Evolutionary conservation across 2,888 invertebrate species (phyloP), one percentile per base, ranked within the genome.

Genomic region (Caenorhabditis doughertyi): DNA sequence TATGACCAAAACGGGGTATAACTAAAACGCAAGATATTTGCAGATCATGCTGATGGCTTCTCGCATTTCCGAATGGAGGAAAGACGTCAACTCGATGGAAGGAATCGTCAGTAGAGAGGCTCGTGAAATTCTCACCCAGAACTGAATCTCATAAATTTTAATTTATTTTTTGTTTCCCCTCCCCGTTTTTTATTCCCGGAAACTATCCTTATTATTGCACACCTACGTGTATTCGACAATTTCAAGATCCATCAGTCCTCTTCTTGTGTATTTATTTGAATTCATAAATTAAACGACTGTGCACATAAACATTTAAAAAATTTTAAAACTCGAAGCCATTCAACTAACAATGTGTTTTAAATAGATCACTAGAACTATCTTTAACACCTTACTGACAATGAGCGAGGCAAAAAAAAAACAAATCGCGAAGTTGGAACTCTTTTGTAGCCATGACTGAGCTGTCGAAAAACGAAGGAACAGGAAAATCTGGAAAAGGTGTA

Each of bases 61-160:
- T 79, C 94, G 95, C 84, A 93, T 96, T 60, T 94, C 95, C 79
- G 93, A 94, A 58, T 95, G 95, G 95, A 94, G 95, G 90, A 94
- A 94, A 88, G 95, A 95, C 89, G 95, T 95, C 5, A 94, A 94
- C 83, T 93, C 94, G 42, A 95, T 95, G 95, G 95, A 95, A 91
- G 93, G 93, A 80, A 92, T 95, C 79, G 93, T 95, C 77, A 95
- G 95, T 92, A 94, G 94, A 47, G 94, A 95, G 90, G 95, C 95
- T n/a, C 94, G 94, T 62, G 95, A 95, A 92, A 95, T 96, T 92
- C 93, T 95, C 84, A 95, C 95, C 3, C 86, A 86, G 60, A 84
- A 83, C 35, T 89, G 72, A 89, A 44, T 35, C 8, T 44, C 29
- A 21, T n/a, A n/a, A n/a, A n/a, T 1, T 68, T 35, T 60, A 76